Percentiles rank a stretch among this genome's conserved stretches.
Conservation (phyloP, 1,140 invertebrate species). For the Panagrolaimus sp. region DNA sequence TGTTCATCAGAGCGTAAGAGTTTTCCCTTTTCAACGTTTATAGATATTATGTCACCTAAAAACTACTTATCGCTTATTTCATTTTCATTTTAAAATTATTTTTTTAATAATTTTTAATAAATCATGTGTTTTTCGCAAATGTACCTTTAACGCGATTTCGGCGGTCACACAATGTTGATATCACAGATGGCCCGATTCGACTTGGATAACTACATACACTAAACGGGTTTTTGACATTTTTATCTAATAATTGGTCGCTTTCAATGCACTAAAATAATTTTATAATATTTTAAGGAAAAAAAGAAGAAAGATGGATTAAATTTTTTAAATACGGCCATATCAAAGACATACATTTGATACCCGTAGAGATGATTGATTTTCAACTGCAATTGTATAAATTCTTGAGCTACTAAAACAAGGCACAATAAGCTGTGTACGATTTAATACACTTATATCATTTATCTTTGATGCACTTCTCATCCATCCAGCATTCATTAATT, state of each 20-base stretch:
- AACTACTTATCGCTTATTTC: background rate
- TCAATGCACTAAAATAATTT: slow-evolving; percentile 81
- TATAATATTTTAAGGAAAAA: slow-evolving; percentile 60
- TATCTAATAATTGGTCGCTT: slow-evolving; percentile 60
- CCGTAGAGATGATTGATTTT: slow-evolving; percentile 21
- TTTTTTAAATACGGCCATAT: too few species aligned
- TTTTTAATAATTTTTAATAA: background rate
- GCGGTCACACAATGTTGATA: background rate
- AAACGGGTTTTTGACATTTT: background rate
- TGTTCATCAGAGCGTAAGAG: too few species aligned
- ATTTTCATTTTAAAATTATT: background rate
- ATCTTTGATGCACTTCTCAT: slow-evolving; percentile 13
- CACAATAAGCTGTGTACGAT: slow-evolving; percentile 25
- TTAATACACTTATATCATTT: slow-evolving; percentile 20
- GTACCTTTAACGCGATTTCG: background rate
- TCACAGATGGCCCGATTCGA: background rate
- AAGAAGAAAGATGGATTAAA: too few species aligned
- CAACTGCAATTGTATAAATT: slow-evolving; percentile 36
- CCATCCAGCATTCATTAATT: slow-evolving; percentile 33
- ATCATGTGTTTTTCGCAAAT: background rate
- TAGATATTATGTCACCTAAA: background rate
- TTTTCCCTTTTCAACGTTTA: background rate
- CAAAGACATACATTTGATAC: background rate
- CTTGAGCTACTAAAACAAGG: slow-evolving; percentile 41
- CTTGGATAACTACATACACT: slow-evolving; percentile 4